A percentile compares a stretch with the other conserved stretches of the same genome.
Conservation (phyloP, 2,888 invertebrate genomes). For the Oligia strigilis region DNA sequence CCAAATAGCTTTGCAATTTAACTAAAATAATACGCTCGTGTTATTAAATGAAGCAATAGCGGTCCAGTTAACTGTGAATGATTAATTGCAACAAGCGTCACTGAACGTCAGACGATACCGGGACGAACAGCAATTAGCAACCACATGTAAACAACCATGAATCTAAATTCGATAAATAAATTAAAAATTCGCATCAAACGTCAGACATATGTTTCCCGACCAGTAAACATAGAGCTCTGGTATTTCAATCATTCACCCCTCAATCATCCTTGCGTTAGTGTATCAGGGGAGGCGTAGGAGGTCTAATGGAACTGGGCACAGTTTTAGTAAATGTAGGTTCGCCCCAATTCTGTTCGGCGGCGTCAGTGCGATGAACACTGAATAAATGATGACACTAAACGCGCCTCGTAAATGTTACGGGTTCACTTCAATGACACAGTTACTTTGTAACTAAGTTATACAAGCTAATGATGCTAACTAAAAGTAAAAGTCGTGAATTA, state of each 20-base stretch:
- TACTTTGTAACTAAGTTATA: constrained; percentile 33
- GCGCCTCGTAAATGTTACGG: constrained; percentile 52
- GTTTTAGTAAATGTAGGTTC: constrained; percentile 66
- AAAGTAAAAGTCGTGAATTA: constrained; percentile 60
- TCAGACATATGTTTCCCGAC: constrained; percentile 26
- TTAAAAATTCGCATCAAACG: constrained; percentile 45
- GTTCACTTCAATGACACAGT: constrained; percentile 48
- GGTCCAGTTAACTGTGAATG: constrained; percentile 47
- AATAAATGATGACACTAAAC: constrained; percentile 68
- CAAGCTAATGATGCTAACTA: constrained; percentile 34
- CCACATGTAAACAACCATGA: constrained; percentile 49
- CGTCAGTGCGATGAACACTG: constrained; percentile 66
- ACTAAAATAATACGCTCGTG: constrained; percentile 12
- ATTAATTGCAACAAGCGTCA: constrained; percentile 57
- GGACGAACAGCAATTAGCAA: constrained; percentile 56
- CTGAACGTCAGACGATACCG: constrained; percentile 46
- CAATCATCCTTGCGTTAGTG: constrained; percentile 10
- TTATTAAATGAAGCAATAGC: constrained; percentile 23
- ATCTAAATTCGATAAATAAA: constrained; percentile 42
- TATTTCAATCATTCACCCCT: constrained; percentile 13
- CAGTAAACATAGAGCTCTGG: constrained; percentile 32
- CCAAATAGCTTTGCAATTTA: constrained; percentile 9
- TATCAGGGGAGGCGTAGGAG: constrained; percentile 23
- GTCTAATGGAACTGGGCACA: constrained; percentile 61
- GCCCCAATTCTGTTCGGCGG: constrained; percentile 65